Percentiles rank a stretch among this genome's conserved stretches.
These are phyloP conservation scores for Conomelus anceps DNA, from an alignment of 2,888 invertebrate species.

Conservation along the genomic window DNA sequence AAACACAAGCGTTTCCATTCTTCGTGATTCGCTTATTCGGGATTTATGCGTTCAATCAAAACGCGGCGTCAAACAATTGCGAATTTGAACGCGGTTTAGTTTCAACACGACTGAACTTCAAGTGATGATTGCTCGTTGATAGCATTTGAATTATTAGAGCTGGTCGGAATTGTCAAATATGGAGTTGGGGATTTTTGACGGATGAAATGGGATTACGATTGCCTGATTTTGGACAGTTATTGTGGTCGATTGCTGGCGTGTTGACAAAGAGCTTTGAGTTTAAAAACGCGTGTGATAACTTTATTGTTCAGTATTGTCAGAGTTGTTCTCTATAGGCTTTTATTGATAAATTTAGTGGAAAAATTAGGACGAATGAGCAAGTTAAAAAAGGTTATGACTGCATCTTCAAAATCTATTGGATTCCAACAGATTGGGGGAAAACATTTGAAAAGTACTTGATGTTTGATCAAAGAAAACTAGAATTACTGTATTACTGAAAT, in stretches of 20 bases:
- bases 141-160: not conserved
- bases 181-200: not conserved
- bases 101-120: not conserved
- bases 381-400: too few relatives aligned
- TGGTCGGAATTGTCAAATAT: not conserved
- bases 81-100: not conserved
- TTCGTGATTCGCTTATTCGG: too few relatives aligned
- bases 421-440: too few relatives aligned
- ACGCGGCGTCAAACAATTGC: not conserved
- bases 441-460: too few relatives aligned
- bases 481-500: too few relatives aligned
- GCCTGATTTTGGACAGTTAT: not conserved
- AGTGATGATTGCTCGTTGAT: not conserved
- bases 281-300: not conserved
- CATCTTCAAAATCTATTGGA: too few relatives aligned
- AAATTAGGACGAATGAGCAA: too few relatives aligned
- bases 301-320: not conserved
- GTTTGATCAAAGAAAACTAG: too few relatives aligned
- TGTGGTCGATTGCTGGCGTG: not conserved
- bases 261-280: not conserved
- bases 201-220: not conserved
- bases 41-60: not conserved
- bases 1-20: not conserved
- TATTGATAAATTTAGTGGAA: too few relatives aligned
- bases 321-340: too few relatives aligned